These are phyloP conservation scores for Tetramorium alpestre DNA, from an alignment of 1,140 invertebrate species.

Conservation along the genomic window DNA sequence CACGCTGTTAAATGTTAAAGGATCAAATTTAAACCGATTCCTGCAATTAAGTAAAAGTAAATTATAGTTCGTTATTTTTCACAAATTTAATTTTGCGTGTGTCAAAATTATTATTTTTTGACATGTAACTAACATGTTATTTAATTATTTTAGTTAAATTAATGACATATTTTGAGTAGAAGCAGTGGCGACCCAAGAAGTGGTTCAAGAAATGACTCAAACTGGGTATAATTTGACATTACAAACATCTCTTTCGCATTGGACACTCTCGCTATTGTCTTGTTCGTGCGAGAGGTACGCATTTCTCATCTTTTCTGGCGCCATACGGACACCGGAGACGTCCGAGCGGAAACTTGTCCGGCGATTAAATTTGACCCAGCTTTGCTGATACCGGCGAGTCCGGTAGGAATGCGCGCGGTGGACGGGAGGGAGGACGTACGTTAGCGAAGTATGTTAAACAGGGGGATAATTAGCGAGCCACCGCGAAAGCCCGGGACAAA, in stretches of 20 bases:
- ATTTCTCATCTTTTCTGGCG: neutral
- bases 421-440: neutral
- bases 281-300: neutral
- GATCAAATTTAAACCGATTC: no score
- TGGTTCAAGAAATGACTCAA: no score
- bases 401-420: constrained; percentile 12
- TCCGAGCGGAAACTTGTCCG: neutral
- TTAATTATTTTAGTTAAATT: no score
- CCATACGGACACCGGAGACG: neutral
- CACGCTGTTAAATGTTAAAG: no score
- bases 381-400: constrained; percentile 20
- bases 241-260: neutral
- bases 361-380: constrained; percentile 33
- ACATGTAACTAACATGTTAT: no score
- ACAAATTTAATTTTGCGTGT: no score
- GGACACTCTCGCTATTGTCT: neutral
- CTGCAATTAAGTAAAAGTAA: no score
- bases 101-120: no score
- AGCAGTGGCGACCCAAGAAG: no score
- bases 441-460: constrained; percentile 8
- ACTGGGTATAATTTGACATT: no score
- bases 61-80: no score
- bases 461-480: constrained; percentile 46
- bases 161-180: no score
- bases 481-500: neutral